A percentile compares a stretch with the other conserved stretches of the same genome.
Evolutionary conservation across 2,113 vertebrate species (phyloP).

Genomic region (Romanogobio albipinnatus): DNA sequence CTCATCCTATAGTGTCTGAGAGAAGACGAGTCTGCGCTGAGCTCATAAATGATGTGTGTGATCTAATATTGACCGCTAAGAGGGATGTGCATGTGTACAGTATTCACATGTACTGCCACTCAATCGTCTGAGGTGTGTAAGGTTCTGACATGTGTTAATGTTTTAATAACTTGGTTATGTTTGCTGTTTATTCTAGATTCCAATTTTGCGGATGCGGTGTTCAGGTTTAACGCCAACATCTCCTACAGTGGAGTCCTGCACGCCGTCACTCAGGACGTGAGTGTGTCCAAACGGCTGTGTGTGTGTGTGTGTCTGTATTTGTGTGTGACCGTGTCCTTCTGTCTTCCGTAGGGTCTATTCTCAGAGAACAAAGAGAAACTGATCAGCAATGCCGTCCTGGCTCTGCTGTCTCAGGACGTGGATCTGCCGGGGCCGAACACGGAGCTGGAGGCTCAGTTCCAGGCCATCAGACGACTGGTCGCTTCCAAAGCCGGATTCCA

Average conservation of each 20-base stretch:
- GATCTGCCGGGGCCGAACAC: conserved; percentile 85
- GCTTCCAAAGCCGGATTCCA: conserved; percentile 98
- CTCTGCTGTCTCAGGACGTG: conserved; percentile 89
- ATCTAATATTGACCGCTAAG: too few species aligned
- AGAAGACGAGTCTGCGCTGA: too few species aligned
- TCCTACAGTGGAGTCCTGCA: conserved; percentile 98
- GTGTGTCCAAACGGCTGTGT: conserved; percentile 56
- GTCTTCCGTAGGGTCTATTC: conserved; percentile 86
- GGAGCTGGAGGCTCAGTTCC: conserved; percentile 98
- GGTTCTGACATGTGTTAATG: too few species aligned
- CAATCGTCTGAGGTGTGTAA: too few species aligned
- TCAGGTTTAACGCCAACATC: conserved; percentile 97
- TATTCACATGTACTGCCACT: too few species aligned
- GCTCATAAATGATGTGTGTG: too few species aligned
- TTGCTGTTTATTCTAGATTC: conserved; percentile 78
- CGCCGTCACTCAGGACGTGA: conserved; percentile 98
- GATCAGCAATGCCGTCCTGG: conserved; percentile 96
- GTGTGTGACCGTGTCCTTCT: not conserved
- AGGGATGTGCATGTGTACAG: too few species aligned
- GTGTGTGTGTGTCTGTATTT: not conserved
- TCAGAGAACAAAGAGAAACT: conserved; percentile 99
- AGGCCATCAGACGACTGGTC: conserved; percentile 93
- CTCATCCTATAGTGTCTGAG: too few species aligned
- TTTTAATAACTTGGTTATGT: too few species aligned
- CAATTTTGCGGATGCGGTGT: conserved; percentile 97